A percentile compares a stretch with the other conserved stretches of the same genome.
phyloP scores from a whole-genome alignment of 23 tunicate genomes.

The Trididemnum miniatum region DNA sequence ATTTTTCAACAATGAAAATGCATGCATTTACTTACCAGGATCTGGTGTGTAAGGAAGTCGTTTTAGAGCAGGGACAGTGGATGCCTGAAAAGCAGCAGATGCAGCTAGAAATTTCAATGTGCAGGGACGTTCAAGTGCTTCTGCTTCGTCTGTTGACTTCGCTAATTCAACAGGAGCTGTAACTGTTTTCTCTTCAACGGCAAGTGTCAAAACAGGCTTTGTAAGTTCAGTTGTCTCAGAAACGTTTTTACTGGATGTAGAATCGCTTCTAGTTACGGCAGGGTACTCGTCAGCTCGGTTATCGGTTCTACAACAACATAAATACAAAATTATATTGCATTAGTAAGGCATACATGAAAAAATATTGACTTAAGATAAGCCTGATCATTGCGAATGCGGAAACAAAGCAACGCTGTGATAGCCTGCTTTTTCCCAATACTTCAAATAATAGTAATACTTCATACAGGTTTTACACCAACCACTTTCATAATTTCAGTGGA shows the following conservation, averaged over 20 bases:
- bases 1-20: too few species aligned
- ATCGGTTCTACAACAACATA: background rate
- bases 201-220: background rate
- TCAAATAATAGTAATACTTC: too few species aligned
- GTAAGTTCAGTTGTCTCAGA: background rate
- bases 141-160: background rate
- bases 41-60: constrained; percentile 58
- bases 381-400: too few species aligned
- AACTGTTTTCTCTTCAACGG: background rate
- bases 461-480: too few species aligned
- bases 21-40: too few species aligned
- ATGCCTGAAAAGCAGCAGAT: constrained; percentile 55
- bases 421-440: too few species aligned
- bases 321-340: too few species aligned
- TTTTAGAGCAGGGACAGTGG: constrained; percentile 56
- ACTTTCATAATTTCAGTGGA: too few species aligned
- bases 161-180: background rate
- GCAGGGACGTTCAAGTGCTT: constrained; percentile 29
- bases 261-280: background rate
- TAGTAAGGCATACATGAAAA: too few species aligned
- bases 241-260: background rate
- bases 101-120: constrained; percentile 60
- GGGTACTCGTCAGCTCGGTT: background rate
- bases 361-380: too few species aligned
- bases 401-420: too few species aligned